Evolutionary conservation across 2,888 invertebrate species (phyloP).

Genomic region (Nomada lathburiana): DNA sequence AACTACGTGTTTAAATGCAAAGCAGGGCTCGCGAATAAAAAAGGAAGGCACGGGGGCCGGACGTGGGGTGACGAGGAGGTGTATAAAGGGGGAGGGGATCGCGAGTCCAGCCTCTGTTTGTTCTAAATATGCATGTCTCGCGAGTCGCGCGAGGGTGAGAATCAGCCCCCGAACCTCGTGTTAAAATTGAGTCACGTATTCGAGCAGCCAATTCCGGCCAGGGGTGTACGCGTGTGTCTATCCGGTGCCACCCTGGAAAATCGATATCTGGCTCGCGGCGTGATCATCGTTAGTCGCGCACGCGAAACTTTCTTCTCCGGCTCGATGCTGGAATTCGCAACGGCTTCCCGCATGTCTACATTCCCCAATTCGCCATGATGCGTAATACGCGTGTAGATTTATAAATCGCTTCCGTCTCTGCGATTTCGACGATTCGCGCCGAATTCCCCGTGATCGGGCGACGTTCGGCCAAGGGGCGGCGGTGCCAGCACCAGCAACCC

Average conservation of each 20-base stretch:
- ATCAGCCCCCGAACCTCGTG: constrained; percentile 49
- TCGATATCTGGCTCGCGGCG: constrained; percentile 20
- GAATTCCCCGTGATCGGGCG: too few relatives aligned
- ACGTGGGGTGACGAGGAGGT: neutral
- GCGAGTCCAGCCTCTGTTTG: constrained; percentile 40
- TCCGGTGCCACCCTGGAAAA: constrained; percentile 6
- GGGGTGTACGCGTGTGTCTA: neutral
- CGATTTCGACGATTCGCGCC: too few relatives aligned
- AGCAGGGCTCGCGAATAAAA: constrained; percentile 66
- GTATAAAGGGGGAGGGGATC: neutral
- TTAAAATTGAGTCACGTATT: constrained; percentile 71
- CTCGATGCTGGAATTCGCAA: too few relatives aligned
- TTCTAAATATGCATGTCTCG: constrained; percentile 57
- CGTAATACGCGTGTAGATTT: too few relatives aligned
- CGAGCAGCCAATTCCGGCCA: constrained; percentile 43
- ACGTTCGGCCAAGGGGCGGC: too few relatives aligned
- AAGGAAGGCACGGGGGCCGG: neutral
- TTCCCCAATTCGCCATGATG: too few relatives aligned
- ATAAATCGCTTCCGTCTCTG: too few relatives aligned
- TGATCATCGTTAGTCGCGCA: neutral
- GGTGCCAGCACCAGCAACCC: too few relatives aligned
- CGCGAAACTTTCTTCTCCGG: too few relatives aligned
- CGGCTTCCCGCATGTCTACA: too few relatives aligned
- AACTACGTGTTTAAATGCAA: constrained; percentile 76
- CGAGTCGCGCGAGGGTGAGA: constrained; percentile 38